Percentiles rank a stretch among this genome's conserved stretches.
Evolutionary conservation across 2,113 vertebrate species (phyloP).

Genomic region (Poecile atricapillus): DNA sequence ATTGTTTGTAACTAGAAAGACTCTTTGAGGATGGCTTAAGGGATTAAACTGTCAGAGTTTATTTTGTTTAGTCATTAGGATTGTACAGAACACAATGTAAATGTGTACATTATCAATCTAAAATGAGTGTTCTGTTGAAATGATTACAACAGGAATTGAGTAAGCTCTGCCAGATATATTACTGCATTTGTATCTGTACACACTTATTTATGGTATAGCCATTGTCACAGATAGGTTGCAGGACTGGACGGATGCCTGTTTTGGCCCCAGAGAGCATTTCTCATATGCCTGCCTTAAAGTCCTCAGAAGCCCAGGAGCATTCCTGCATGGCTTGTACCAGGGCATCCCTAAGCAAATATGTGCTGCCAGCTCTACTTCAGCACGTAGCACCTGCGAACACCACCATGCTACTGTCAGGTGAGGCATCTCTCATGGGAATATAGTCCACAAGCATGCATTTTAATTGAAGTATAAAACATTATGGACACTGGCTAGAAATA

Average conservation of each 20-base stretch:
- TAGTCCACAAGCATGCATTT: not conserved
- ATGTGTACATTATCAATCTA: not conserved
- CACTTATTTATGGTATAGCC: not conserved
- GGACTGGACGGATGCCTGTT: not conserved
- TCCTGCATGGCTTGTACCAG: not conserved
- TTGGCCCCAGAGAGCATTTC: not conserved
- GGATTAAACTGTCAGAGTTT: not conserved
- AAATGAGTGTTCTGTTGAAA: not conserved
- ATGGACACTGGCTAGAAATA: not conserved
- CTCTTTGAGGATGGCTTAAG: not conserved
- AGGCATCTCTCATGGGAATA: not conserved
- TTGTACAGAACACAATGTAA: not conserved
- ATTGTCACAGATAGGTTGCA: not conserved
- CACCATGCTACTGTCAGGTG: not conserved
- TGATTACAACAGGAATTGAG: not conserved
- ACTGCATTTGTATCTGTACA: not conserved
- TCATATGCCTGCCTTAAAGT: not conserved
- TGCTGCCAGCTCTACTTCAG: not conserved
- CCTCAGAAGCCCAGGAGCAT: not conserved
- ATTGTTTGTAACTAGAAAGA: not conserved
- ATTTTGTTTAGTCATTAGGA: not conserved
- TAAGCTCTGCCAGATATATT: not conserved
- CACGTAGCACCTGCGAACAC: not conserved
- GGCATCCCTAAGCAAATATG: not conserved
- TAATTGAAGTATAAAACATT: not conserved